Evolutionary conservation across 92 coral and sea anemone species (phyloP).

Genomic region (Hydrozoanthus gracilis): DNA sequence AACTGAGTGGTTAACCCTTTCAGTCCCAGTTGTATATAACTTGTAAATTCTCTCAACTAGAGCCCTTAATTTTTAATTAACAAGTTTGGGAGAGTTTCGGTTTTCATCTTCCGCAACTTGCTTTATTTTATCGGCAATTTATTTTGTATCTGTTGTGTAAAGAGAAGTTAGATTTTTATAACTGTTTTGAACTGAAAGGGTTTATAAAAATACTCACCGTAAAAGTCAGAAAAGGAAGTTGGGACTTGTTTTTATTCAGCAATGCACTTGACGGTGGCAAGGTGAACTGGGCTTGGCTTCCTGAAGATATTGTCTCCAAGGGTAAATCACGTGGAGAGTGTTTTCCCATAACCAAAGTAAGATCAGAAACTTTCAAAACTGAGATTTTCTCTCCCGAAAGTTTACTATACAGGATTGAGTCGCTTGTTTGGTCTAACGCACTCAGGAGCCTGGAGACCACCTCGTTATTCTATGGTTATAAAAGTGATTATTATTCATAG

Average conservation of each 20-base stretch:
- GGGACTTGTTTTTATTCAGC: slow-evolving; percentile 10
- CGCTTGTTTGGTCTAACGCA: slow-evolving; percentile 24
- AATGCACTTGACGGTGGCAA: slow-evolving; percentile 57
- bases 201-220: slow-evolving; percentile 2
- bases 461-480: slow-evolving; percentile 4
- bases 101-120: too few species aligned
- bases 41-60: too few species aligned
- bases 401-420: slow-evolving; percentile 52
- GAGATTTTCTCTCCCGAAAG: slow-evolving; percentile 55
- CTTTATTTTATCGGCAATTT: too few species aligned
- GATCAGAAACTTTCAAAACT: slow-evolving; percentile 24
- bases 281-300: slow-evolving; percentile 39
- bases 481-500: not conserved
- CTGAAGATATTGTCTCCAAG: slow-evolving; percentile 11
- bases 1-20: too few species aligned
- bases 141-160: not conserved
- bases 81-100: too few species aligned
- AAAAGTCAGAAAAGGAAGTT: slow-evolving; percentile 1
- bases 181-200: not conserved
- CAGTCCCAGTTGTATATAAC: too few species aligned
- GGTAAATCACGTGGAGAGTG: slow-evolving; percentile 24
- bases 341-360: slow-evolving; percentile 50
- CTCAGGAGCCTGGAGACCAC: slow-evolving; percentile 15
- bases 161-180: not conserved
- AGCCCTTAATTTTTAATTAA: too few species aligned